These are phyloP conservation scores for Pachyuromys duprasi DNA, from an alignment of 2,797 vertebrate species.

Conservation along the genomic window DNA sequence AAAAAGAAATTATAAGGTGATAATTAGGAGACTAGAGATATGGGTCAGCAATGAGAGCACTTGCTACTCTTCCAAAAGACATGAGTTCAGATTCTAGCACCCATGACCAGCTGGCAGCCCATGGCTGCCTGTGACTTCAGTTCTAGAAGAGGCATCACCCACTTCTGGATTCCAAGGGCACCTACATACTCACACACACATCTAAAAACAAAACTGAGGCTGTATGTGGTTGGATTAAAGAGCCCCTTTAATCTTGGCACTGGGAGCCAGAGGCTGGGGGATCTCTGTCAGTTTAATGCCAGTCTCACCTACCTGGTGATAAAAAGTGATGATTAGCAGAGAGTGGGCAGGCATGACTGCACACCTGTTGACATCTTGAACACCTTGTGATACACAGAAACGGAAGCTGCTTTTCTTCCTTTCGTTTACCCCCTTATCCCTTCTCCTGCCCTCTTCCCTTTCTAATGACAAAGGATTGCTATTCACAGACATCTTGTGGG, in stretches of 20 bases:
- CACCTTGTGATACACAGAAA: neutral
- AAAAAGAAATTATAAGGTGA: neutral
- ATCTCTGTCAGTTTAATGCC: neutral
- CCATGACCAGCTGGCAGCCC: no score
- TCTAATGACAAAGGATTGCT: accelerated
- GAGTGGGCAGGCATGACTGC: neutral
- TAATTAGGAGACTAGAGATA: neutral
- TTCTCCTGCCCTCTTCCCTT: no score
- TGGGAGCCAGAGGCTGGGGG: neutral
- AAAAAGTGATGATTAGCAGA: neutral
- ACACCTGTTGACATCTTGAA: neutral
- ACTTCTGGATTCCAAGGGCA: neutral
- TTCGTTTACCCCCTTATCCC: neutral
- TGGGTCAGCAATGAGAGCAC: neutral
- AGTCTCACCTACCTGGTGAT: neutral
- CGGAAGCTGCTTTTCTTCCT: neutral
- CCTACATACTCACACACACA: no score
- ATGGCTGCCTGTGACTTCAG: neutral
- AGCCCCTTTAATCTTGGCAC: neutral
- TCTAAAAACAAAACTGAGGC: neutral
- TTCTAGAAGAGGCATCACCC: neutral
- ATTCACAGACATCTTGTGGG: neutral
- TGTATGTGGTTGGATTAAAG: neutral
- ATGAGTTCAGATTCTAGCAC: neutral
- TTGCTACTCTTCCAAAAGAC: neutral